These are phyloP conservation scores for Aradus depressus DNA, from an alignment of 2,888 invertebrate genomes.

Conservation along the genomic window DNA sequence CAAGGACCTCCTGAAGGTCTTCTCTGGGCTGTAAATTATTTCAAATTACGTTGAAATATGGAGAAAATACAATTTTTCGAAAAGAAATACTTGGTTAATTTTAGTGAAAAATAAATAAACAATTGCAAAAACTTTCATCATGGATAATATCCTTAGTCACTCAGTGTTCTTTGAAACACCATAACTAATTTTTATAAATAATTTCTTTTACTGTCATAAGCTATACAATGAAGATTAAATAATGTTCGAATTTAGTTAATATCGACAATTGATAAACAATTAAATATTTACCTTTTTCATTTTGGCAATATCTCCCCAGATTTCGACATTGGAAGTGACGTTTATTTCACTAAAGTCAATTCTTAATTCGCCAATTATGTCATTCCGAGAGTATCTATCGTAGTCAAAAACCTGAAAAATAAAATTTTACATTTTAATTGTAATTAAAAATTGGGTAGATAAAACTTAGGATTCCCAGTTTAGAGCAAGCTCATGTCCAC, in stretches of 20 bases:
- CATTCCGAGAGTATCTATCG: conserved; percentile 72
- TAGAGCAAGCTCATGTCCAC: too few species aligned
- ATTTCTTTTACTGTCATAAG: too few species aligned
- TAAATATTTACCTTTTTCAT: conserved; percentile 48
- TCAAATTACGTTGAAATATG: not conserved
- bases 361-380: conserved; percentile 74
- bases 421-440: not conserved
- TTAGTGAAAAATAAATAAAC: not conserved
- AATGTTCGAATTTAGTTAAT: not conserved
- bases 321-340: conserved; percentile 62
- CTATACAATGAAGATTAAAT: not conserved
- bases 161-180: not conserved
- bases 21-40: conserved; percentile 32
- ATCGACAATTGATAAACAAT: not conserved
- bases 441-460: too few species aligned
- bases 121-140: not conserved
- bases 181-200: too few species aligned
- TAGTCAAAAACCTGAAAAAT: conserved; percentile 43
- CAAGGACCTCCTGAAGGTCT: conserved; percentile 46
- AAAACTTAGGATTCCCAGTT: too few species aligned
- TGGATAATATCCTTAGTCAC: not conserved
- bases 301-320: conserved; percentile 78
- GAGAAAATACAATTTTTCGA: not conserved
- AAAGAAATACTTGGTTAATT: not conserved
- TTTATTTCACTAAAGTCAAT: conserved; percentile 68